phyloP scores from a whole-genome alignment of 2,888 invertebrate genomes.

The Thysanoteuthis rhombus region DNA sequence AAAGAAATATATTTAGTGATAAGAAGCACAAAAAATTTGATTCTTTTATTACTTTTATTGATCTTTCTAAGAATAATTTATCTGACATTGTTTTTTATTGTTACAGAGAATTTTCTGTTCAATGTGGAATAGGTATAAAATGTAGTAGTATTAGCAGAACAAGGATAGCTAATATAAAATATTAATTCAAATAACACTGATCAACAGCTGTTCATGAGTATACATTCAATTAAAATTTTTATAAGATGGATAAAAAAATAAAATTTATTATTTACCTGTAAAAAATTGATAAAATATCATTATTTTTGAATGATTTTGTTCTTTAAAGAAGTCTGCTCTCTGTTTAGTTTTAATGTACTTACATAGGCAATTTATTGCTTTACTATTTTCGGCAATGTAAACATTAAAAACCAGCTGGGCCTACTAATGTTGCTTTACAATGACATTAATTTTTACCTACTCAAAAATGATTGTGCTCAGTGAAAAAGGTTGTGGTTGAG shows the following conservation, averaged over 20 bases:
- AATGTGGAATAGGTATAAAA: no score
- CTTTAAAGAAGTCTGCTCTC: not conserved
- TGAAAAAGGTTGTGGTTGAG: no score
- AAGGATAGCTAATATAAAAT: not conserved
- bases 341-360: not conserved
- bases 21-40: not conserved
- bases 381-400: not conserved
- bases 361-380: not conserved
- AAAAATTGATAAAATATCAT: not conserved
- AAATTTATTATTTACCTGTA: not conserved
- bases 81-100: no score
- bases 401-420: not conserved
- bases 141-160: no score
- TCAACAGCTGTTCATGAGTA: not conserved
- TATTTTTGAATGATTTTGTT: not conserved
- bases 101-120: no score
- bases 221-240: not conserved
- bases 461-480: no score
- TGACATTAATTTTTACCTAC: not conserved
- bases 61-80: not conserved
- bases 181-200: not conserved
- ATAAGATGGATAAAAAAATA: not conserved
- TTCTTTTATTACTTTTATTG: not conserved
- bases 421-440: not conserved
- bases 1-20: no score